Percentiles rank a stretch among this genome's conserved stretches.
Evolutionary conservation across 1,140 invertebrate genomes (phyloP).

Genomic region (Conus betulinus): DNA sequence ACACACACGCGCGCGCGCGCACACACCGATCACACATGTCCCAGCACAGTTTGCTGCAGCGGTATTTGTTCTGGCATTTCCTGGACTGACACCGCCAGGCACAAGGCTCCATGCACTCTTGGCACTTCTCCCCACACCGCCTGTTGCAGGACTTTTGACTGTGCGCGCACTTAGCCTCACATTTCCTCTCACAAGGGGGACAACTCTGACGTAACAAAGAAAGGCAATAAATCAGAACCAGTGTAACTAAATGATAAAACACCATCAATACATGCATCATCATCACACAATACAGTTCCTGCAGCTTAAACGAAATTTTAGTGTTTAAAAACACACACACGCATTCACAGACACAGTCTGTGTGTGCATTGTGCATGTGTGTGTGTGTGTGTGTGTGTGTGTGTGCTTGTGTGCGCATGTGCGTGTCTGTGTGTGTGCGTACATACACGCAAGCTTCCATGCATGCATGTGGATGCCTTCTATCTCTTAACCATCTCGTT

Average conservation of each 20-base stretch:
- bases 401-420: too few relatives aligned
- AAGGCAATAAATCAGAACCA: not conserved
- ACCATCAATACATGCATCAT: too few relatives aligned
- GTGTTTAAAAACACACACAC: too few relatives aligned
- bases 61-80: constrained; percentile 77
- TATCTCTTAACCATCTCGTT: too few relatives aligned
- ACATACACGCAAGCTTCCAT: too few relatives aligned
- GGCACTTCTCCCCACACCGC: constrained; percentile 80
- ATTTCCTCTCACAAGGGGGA: constrained; percentile 79
- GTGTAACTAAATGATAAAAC: too few relatives aligned
- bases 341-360: too few relatives aligned
- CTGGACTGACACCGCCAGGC: constrained; percentile 77
- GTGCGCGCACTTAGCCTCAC: constrained; percentile 78
- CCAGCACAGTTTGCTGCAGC: constrained; percentile 79
- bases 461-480: not conserved
- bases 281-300: too few relatives aligned
- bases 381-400: too few relatives aligned
- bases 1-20: too few relatives aligned
- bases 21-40: constrained; percentile 79
- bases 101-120: constrained; percentile 77
- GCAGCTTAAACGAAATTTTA: not conserved
- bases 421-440: too few relatives aligned
- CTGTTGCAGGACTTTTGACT: constrained; percentile 75
- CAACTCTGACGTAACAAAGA: constrained; percentile 67
- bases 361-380: too few relatives aligned